A percentile compares a stretch with the other conserved stretches of the same genome.
Conservation (phyloP, 2,888 invertebrate species). For the Sthenelais limicola region DNA sequence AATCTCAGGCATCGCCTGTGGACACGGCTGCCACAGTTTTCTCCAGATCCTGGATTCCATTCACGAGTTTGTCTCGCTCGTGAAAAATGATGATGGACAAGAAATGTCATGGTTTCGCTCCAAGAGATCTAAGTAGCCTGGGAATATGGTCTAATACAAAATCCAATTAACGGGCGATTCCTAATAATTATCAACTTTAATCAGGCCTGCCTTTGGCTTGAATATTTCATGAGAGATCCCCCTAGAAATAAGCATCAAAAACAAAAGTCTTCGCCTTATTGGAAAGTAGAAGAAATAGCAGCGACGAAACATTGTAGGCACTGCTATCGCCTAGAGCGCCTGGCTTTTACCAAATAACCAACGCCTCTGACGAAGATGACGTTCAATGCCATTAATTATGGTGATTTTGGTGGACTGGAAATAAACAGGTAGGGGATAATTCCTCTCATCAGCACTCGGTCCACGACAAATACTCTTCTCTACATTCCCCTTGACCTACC, state of each 20-base stretch:
- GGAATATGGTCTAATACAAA: conserved; percentile 36
- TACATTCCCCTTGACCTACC: no score
- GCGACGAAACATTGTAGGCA: background rate
- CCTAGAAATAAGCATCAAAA: background rate
- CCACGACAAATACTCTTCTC: no score
- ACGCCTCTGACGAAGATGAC: conserved; percentile 17
- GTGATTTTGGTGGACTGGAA: conserved; percentile 3
- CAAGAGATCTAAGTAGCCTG: conserved; percentile 30
- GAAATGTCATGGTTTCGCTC: conserved; percentile 23
- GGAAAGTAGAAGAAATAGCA: background rate
- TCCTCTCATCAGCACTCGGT: conserved; percentile 23
- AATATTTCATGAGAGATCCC: conserved; percentile 31
- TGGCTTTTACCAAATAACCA: conserved; percentile 21
- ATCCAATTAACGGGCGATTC: conserved; percentile 36
- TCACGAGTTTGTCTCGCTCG: no score
- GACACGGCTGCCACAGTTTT: no score
- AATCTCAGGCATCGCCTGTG: no score
- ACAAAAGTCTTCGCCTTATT: background rate
- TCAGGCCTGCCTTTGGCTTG: conserved; percentile 28
- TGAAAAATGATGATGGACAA: conserved; percentile 23
- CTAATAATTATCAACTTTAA: conserved; percentile 38
- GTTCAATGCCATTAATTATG: conserved; percentile 25
- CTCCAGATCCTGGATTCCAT: no score
- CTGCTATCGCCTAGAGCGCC: conserved; percentile 6
- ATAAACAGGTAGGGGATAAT: conserved; percentile 24